Evolutionary conservation across 2,797 vertebrate species (phyloP).

Genomic region (Hafferia zeledoni): DNA sequence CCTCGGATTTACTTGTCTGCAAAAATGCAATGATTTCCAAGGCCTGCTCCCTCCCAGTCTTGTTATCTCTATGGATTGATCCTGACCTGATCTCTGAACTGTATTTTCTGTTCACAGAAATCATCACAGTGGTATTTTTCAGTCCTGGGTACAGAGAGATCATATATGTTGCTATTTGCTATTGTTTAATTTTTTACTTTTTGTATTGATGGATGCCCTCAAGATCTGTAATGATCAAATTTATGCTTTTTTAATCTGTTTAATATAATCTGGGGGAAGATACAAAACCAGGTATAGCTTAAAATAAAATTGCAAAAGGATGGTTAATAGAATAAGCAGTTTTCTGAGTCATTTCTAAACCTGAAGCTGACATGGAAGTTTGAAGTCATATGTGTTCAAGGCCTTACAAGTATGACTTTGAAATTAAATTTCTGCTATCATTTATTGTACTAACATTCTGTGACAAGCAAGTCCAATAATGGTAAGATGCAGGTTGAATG

Average conservation of each 20-base stretch:
- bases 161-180: background rate
- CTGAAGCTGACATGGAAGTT: background rate
- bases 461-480: background rate
- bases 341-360: constrained; percentile 19
- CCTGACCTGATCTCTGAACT: background rate
- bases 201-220: background rate
- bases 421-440: background rate
- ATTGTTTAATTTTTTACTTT: background rate
- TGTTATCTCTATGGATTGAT: background rate
- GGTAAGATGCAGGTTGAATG: background rate
- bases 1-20: background rate
- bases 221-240: background rate
- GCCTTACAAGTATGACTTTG: background rate
- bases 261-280: background rate
- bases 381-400: background rate
- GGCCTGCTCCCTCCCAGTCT: background rate
- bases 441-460: background rate
- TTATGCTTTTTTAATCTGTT: background rate
- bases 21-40: background rate
- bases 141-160: background rate
- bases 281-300: background rate
- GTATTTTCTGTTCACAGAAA: background rate
- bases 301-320: background rate
- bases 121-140: background rate
- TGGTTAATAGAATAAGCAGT: background rate